Percentiles rank a stretch among this genome's conserved stretches.
phyloP scores from a whole-genome alignment of 1,140 invertebrate genomes.

The Cydia fagiglandana region DNA sequence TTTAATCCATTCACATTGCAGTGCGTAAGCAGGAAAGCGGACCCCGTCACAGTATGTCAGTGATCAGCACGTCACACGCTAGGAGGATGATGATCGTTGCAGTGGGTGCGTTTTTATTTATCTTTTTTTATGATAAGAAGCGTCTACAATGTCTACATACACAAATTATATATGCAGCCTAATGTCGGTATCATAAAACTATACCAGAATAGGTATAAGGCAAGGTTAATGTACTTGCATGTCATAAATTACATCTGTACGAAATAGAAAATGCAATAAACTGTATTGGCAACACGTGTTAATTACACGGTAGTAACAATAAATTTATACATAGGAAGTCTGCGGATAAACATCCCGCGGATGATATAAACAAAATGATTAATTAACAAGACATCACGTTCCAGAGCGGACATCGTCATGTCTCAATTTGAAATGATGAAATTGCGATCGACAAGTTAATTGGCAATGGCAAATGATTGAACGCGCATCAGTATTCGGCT shows the following conservation, averaged over 20 bases:
- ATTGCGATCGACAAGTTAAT: constrained; percentile 20
- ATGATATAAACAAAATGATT: constrained; percentile 29
- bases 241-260: not conserved
- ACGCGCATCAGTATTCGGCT: not conserved
- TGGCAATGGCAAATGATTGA: constrained; percentile 20
- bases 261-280: not conserved
- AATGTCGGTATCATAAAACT: too few relatives aligned
- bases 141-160: too few relatives aligned
- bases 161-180: too few relatives aligned
- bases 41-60: too few relatives aligned
- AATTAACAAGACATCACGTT: constrained; percentile 13
- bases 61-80: too few relatives aligned
- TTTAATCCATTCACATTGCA: not conserved
- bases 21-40: not conserved
- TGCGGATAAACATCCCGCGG: constrained; percentile 43
- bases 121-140: too few relatives aligned
- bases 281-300: not conserved
- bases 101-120: too few relatives aligned
- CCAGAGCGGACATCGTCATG: not conserved
- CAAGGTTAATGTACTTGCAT: not conserved
- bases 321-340: constrained; percentile 36
- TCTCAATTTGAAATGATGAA: constrained; percentile 18
- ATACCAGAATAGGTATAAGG: too few relatives aligned
- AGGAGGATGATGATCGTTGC: too few relatives aligned
- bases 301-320: constrained; percentile 33